A percentile compares a stretch with the other conserved stretches of the same genome.
These are phyloP conservation scores for Cnemophilus loriae DNA, from an alignment of 2,113 vertebrate genomes.

Conservation along the genomic window DNA sequence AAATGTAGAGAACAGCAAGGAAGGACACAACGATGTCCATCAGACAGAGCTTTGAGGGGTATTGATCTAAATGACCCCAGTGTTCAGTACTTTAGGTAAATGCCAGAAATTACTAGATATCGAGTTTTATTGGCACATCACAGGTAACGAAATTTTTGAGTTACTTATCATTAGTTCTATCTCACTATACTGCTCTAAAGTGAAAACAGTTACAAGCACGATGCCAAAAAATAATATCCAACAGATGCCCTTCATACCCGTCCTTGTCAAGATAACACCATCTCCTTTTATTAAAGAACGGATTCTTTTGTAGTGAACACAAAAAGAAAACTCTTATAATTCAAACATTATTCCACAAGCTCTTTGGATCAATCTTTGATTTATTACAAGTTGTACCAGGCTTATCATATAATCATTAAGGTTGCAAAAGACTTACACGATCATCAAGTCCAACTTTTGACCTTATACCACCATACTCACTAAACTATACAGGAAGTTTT, in stretches of 20 bases:
- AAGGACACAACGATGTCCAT: neutral
- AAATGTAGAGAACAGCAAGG: neutral
- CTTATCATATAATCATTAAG: neutral
- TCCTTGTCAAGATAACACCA: neutral
- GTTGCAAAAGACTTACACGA: neutral
- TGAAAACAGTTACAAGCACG: neutral
- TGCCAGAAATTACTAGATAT: neutral
- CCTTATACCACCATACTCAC: neutral
- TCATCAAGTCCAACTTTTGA: neutral
- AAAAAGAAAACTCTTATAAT: neutral
- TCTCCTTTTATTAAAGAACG: neutral
- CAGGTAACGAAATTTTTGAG: neutral
- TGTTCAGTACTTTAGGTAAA: neutral
- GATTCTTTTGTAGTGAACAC: neutral
- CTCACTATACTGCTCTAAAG: neutral
- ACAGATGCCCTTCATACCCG: neutral
- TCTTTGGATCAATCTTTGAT: neutral
- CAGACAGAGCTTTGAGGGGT: neutral
- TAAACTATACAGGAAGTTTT: neutral
- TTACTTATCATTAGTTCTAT: neutral
- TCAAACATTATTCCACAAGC: neutral
- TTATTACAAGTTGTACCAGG: neutral
- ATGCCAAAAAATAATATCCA: neutral
- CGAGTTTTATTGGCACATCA: neutral
- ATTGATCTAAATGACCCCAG: neutral